Percentiles rank a stretch among this genome's conserved stretches.
Conservation (phyloP, 1,140 invertebrate species). For the Heliconius hewitsoni region DNA sequence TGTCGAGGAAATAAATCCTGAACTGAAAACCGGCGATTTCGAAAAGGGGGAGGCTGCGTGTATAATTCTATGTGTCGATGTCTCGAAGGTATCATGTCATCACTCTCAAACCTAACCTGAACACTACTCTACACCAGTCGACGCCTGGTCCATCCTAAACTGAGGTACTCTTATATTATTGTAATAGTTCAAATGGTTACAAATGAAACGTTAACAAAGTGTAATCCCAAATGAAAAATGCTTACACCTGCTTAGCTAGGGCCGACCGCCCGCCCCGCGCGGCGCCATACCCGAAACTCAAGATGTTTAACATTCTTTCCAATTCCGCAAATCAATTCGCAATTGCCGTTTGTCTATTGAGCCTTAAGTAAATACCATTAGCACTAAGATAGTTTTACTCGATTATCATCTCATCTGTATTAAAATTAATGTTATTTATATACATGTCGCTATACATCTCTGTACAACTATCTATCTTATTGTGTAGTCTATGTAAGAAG, state of each 20-base stretch:
- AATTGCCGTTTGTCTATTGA: conserved; percentile 68
- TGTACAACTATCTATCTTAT: conserved; percentile 78
- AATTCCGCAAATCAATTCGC: conserved; percentile 71
- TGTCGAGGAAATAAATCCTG: conserved; percentile 58
- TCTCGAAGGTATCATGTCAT: conserved; percentile 65
- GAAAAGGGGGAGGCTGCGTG: conserved; percentile 71
- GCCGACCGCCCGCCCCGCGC: conserved; percentile 66
- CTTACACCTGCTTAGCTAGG: conserved; percentile 79
- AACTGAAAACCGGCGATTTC: conserved; percentile 73
- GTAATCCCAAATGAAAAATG: conserved; percentile 77
- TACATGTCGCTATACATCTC: conserved; percentile 75
- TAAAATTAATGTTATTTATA: conserved; percentile 76
- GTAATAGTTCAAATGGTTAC: conserved; percentile 79
- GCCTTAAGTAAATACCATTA: conserved; percentile 72
- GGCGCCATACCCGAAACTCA: conserved; percentile 60
- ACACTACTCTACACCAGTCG: conserved; percentile 74
- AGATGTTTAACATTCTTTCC: conserved; percentile 70
- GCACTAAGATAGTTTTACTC: conserved; percentile 74
- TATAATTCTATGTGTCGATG: conserved; percentile 66
- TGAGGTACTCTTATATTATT: conserved; percentile 79
- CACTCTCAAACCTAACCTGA: conserved; percentile 68
- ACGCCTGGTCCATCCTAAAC: conserved; percentile 80
- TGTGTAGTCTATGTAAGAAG: conserved; percentile 68
- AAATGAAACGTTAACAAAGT: conserved; percentile 79
- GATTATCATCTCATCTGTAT: conserved; percentile 69